These are phyloP conservation scores for Phragmatobia fuliginosa DNA, from an alignment of 2,888 invertebrate species.

Conservation along the genomic window DNA sequence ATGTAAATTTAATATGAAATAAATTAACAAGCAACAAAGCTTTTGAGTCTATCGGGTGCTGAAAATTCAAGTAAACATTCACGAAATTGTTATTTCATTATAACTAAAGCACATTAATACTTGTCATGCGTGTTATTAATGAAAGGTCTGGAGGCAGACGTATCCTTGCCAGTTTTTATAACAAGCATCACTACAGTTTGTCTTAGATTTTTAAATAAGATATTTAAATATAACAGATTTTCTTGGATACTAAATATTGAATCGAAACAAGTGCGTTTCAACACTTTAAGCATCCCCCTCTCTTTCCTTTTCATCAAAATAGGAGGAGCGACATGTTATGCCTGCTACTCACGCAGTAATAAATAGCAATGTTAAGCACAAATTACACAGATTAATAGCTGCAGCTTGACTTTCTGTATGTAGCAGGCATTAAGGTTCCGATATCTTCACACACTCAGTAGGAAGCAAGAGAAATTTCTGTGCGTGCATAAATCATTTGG, in stretches of 20 bases:
- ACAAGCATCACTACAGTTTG: neutral
- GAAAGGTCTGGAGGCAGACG: neutral
- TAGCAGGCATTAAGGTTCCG: too few relatives aligned
- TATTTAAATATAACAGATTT: too few relatives aligned
- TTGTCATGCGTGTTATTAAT: constrained; percentile 8
- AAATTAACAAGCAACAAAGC: constrained; percentile 2
- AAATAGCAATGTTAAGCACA: too few relatives aligned
- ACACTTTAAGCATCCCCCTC: too few relatives aligned
- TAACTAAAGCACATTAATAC: constrained; percentile 11
- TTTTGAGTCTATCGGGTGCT: neutral
- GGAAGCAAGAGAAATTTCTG: neutral
- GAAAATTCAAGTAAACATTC: neutral
- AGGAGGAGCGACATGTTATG: too few relatives aligned
- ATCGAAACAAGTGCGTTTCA: too few relatives aligned
- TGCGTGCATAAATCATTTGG: too few relatives aligned
- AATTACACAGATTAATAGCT: too few relatives aligned
- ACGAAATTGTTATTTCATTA: constrained; percentile 7
- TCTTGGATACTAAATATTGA: too few relatives aligned
- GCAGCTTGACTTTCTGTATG: too few relatives aligned
- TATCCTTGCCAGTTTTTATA: constrained; percentile 1
- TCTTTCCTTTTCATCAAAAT: too few relatives aligned
- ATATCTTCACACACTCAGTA: neutral
- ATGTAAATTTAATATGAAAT: neutral
- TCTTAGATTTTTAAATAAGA: neutral
- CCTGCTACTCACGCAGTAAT: too few relatives aligned